Evolutionary conservation across 2,888 invertebrate genomes (phyloP), one percentile per base, ranked within the genome.

Genomic region (Cordilura impudica): DNA sequence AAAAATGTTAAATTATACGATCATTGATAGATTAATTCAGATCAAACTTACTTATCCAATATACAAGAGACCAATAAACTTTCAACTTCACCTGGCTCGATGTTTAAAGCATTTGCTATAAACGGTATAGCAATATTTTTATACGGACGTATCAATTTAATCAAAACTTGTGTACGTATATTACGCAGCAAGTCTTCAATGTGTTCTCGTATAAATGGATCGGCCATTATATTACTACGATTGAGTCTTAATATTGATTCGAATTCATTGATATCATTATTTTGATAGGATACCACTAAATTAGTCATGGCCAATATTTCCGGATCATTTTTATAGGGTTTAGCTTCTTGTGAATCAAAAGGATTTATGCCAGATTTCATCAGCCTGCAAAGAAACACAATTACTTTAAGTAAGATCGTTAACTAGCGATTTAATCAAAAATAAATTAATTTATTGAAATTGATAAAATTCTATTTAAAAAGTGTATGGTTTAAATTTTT

Each of bases 321-420:
- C 0, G 98, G 98, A 91, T 99, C 99, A 89, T 99, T 99, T 91
- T 98, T 99, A 89, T 99, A 99, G 0, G 99, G 99, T 88, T 99
- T 99, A 0, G 99, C 99, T 91, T 99, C 99, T 91, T 99, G 99
- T 0, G 98, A 98, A 91, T 99, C 99, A 90, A 99, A 99, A 0
- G 99, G 99, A 91, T 99, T 99, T 82, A 99, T 99, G 39, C 98
- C 98, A 4, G 98, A 99, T 89, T 99, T 98, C 98, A 99, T 99
- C 82, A 99, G 91, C 96, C 96, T 96, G 85, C 0, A 53, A 65
- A 56, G 8, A n/a, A 60, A 56, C n/a, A 49, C 10, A 49, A 10
- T 49, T n/a, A n/a, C n/a, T n/a, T n/a, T n/a, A n/a, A n/a, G n/a
- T n/a, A n/a, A n/a, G n/a, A n/a, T n/a, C n/a, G n/a, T n/a, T n/a